These are phyloP conservation scores for Oreortyx pictus DNA, from an alignment of 2,797 vertebrate genomes.

Conservation along the genomic window DNA sequence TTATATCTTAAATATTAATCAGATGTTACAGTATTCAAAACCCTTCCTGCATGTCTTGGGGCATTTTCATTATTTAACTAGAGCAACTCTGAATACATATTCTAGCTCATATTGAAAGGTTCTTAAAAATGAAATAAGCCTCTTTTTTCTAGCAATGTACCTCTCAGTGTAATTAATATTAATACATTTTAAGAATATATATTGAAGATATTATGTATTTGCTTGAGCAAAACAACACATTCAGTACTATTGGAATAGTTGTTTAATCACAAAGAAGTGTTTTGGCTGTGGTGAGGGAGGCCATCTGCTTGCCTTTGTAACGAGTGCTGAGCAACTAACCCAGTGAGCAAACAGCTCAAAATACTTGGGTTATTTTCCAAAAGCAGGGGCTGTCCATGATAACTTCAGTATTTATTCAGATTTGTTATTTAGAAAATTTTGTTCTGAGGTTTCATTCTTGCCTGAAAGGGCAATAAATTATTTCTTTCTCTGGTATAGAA, in stretches of 20 bases:
- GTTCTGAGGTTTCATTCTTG: not conserved
- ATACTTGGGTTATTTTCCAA: not conserved
- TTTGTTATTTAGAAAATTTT: not conserved
- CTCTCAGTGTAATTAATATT: conserved; percentile 28
- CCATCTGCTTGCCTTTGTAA: not conserved
- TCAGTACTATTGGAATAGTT: not conserved
- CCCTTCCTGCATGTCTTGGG: conserved; percentile 1
- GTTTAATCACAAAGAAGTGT: not conserved
- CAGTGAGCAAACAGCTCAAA: not conserved
- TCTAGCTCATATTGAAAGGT: not conserved
- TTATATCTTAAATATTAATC: conserved; percentile 56
- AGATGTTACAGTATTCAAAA: conserved; percentile 38
- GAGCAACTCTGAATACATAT: not conserved
- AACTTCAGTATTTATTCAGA: not conserved
- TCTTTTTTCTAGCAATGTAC: not conserved
- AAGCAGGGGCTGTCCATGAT: not conserved
- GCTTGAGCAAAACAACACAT: not conserved
- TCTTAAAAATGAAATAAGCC: not conserved
- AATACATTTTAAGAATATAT: not conserved
- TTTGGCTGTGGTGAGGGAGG: not conserved
- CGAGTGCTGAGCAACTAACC: not conserved
- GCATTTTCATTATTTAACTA: conserved; percentile 11
- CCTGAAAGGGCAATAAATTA: not conserved
- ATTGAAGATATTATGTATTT: not conserved
- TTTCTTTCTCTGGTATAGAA: not conserved